A percentile compares a stretch with the other conserved stretches of the same genome.
These are phyloP conservation scores for Julus scanicus DNA, from an alignment of 2,888 invertebrate genomes.

Conservation along the genomic window DNA sequence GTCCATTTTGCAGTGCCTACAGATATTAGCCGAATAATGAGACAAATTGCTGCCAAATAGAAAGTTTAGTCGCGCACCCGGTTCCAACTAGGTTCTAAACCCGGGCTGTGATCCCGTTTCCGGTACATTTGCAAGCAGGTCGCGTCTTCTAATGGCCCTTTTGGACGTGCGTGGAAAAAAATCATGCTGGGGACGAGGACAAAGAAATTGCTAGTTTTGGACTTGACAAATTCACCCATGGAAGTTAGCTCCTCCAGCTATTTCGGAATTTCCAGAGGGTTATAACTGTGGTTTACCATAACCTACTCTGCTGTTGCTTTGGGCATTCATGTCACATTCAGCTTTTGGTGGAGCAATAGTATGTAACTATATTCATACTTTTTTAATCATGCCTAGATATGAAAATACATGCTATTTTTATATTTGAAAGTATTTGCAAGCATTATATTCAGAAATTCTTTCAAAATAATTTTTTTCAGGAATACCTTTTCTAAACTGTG, in stretches of 20 bases:
- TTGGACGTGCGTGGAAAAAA: not conserved
- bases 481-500: too few species aligned
- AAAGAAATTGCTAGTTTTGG: slow-evolving; percentile 29
- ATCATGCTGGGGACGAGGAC: not conserved
- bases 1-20: not conserved
- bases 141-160: not conserved
- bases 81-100: not conserved
- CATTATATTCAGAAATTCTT: too few species aligned
- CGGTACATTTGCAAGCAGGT: slow-evolving; percentile 21
- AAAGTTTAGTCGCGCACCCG: not conserved
- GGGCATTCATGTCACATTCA: not conserved
- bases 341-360: not conserved
- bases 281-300: not conserved
- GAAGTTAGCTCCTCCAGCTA: not conserved
- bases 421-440: too few species aligned
- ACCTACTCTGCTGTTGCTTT: not conserved
- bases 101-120: not conserved
- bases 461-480: too few species aligned
- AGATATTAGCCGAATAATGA: slow-evolving; percentile 17
- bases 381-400: too few species aligned
- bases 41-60: slow-evolving; percentile 30
- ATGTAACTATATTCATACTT: not conserved
- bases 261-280: not conserved
- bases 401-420: too few species aligned
- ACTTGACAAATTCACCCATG: slow-evolving; percentile 22